Percentiles rank a stretch among this genome's conserved stretches.
Conservation (phyloP, 2,113 vertebrate species). For the Oxyura jamaicensis region DNA sequence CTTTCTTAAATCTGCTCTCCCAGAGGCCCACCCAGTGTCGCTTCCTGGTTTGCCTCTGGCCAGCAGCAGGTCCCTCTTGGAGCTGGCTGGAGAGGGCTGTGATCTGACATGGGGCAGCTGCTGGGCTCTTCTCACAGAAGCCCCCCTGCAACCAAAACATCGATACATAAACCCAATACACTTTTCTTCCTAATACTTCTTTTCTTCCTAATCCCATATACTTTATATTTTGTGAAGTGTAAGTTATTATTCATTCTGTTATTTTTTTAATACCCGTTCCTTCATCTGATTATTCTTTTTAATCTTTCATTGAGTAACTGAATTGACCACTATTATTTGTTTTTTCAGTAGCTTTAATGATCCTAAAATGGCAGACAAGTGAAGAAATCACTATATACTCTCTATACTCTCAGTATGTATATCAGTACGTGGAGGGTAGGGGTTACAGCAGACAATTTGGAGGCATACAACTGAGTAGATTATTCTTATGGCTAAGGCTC, state of each 20-base stretch:
- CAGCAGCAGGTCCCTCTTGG: no score
- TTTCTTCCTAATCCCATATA: background rate
- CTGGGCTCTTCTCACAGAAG: no score
- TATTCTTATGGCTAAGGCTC: background rate
- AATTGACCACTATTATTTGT: background rate
- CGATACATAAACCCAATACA: background rate
- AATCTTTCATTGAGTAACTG: background rate
- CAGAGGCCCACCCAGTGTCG: no score
- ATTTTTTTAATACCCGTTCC: background rate
- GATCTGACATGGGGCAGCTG: no score
- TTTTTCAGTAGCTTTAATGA: background rate
- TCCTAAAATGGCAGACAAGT: background rate
- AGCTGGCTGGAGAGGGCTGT: no score
- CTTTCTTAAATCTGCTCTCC: no score
- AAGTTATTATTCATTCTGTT: background rate
- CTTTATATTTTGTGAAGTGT: background rate
- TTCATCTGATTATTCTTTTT: background rate
- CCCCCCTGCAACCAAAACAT: no score
- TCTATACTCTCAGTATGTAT: background rate
- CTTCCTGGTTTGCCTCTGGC: no score
- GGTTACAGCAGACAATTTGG: background rate
- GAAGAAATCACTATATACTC: background rate
- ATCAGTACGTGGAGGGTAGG: background rate
- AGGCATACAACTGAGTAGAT: background rate
- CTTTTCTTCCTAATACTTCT: background rate